phyloP scores from a whole-genome alignment of 2,797 vertebrate genomes.

The Acanthis flammea region DNA sequence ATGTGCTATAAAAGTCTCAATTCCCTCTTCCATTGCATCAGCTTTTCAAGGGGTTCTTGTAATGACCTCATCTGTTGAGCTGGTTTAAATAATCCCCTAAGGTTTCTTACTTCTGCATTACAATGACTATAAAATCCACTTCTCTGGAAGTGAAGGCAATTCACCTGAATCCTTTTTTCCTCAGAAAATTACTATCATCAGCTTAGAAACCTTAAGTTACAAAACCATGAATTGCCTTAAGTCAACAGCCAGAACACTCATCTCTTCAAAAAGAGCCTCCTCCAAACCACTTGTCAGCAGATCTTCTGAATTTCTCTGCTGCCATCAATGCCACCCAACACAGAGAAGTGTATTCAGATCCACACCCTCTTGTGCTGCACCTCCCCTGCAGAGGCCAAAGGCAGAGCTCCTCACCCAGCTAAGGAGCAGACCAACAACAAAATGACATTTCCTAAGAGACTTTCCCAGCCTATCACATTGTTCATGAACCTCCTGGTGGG shows the following conservation, averaged over 20 bases:
- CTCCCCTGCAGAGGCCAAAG: neutral
- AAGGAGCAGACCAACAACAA: neutral
- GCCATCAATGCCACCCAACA: neutral
- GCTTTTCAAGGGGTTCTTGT: neutral
- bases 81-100: slow-evolving; percentile 6
- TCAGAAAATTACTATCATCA: neutral
- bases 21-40: neutral
- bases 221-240: neutral
- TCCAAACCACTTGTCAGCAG: neutral
- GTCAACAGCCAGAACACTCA: neutral
- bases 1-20: neutral
- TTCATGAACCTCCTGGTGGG: neutral
- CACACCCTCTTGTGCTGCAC: neutral
- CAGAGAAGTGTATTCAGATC: neutral
- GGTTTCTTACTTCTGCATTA: neutral
- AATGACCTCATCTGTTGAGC: slow-evolving; percentile 3
- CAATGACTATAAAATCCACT: neutral
- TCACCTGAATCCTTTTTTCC: neutral
- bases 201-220: neutral
- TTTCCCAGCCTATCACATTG: neutral
- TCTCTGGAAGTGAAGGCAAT: neutral
- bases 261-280: neutral
- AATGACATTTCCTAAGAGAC: neutral
- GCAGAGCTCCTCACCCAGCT: neutral
- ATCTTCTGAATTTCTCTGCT: neutral